Percentiles rank a stretch among this genome's conserved stretches.
These are phyloP conservation scores for Hypselothyrea guttata DNA, from an alignment of 2,888 invertebrate genomes.

Conservation along the genomic window DNA sequence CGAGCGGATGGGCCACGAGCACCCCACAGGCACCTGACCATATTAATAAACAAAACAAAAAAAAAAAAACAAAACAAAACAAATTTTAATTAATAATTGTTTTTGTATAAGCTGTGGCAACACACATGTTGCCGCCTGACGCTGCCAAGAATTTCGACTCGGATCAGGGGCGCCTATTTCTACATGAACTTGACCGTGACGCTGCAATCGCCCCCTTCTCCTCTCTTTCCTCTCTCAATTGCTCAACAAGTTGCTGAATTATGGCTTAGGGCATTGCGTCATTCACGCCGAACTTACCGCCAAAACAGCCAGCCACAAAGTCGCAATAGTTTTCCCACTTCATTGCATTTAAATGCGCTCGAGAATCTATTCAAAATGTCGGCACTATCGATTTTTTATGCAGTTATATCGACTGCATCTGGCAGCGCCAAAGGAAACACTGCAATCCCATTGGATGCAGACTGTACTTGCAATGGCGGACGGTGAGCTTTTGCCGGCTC, in stretches of 20 bases:
- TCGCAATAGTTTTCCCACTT: slow-evolving; percentile 82
- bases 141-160: slow-evolving; percentile 39
- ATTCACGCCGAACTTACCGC: slow-evolving; percentile 82
- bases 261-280: slow-evolving; percentile 52
- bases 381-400: slow-evolving; percentile 55
- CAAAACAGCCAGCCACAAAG: slow-evolving; percentile 84
- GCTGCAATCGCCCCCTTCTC: slow-evolving; percentile 16
- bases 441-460: slow-evolving; percentile 39
- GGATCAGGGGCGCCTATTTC: slow-evolving; percentile 63
- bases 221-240: slow-evolving; percentile 2
- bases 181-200: slow-evolving; percentile 77
- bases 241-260: slow-evolving; percentile 55
- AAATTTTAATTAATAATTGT: slow-evolving; percentile 19
- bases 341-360: slow-evolving; percentile 45
- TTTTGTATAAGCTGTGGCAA: no score
- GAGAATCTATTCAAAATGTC: neutral
- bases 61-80: neutral
- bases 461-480: neutral
- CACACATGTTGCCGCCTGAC: slow-evolving; percentile 33
- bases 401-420: slow-evolving; percentile 47
- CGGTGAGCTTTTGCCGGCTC: slow-evolving; percentile 23
- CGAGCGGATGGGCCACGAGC: slow-evolving; percentile 87
- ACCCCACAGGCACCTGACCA: slow-evolving; percentile 85
- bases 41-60: neutral
- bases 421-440: slow-evolving; percentile 42